Percentiles rank a stretch among this genome's conserved stretches.
Evolutionary conservation across 2,113 vertebrate genomes (phyloP).

Genomic region (Oplegnathus fasciatus): DNA sequence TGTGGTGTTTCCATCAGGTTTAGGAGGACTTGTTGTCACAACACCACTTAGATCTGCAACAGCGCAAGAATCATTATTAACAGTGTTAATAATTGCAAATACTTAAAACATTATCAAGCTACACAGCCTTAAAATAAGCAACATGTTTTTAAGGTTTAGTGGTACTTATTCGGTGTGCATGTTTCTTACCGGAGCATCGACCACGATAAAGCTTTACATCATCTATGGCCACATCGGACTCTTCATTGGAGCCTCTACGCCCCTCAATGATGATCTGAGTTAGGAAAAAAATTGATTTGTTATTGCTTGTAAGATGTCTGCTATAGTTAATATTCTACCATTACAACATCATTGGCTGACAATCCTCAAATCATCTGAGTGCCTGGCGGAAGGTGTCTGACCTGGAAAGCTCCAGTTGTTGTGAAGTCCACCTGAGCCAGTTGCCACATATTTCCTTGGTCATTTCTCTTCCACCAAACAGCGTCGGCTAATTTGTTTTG

Average conservation of each 20-base stretch:
- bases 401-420: constrained; percentile 71
- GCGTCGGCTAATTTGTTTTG: constrained; percentile 43
- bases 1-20: background rate
- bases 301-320: background rate
- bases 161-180: background rate
- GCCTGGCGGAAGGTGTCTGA: background rate
- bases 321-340: background rate
- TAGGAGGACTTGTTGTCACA: background rate
- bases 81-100: background rate
- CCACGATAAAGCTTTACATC: constrained; percentile 81
- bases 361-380: background rate
- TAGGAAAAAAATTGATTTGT: background rate
- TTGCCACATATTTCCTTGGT: constrained; percentile 82
- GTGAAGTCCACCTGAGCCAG: constrained; percentile 76
- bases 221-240: constrained; percentile 85
- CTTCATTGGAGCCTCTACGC: constrained; percentile 79
- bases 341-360: background rate
- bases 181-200: constrained; percentile 76
- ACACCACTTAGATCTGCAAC: constrained; percentile 21
- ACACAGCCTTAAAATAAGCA: background rate
- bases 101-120: background rate
- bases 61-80: background rate
- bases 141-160: background rate
- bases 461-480: constrained; percentile 71
- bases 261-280: constrained; percentile 86